Conservation (phyloP, 2,113 vertebrate species). For the Desmodus rotundus region DNA sequence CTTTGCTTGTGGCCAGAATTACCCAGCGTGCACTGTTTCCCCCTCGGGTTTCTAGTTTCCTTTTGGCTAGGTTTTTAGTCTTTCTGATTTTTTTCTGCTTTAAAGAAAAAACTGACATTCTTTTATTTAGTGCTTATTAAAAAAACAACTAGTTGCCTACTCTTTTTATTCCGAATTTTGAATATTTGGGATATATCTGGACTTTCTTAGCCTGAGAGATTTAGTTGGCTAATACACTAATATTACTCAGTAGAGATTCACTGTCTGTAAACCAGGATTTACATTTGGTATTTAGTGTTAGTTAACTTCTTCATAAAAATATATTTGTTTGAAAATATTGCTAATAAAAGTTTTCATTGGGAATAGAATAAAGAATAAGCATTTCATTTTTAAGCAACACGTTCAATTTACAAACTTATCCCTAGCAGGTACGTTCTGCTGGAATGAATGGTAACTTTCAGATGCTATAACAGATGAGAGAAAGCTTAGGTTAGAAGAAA, state of each 20-base stretch:
- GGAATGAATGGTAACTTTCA: background rate
- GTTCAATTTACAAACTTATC: background rate
- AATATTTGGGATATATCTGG: background rate
- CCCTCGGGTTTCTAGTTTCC: background rate
- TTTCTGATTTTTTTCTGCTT: conserved; percentile 50
- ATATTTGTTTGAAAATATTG: background rate
- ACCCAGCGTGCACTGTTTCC: background rate
- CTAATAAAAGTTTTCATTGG: background rate
- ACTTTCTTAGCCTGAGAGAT: background rate
- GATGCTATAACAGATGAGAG: background rate
- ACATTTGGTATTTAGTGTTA: background rate
- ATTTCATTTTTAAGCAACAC: conserved; percentile 3
- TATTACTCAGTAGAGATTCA: background rate
- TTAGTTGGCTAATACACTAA: background rate
- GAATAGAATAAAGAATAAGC: background rate
- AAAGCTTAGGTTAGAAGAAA: background rate
- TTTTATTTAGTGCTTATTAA: background rate
- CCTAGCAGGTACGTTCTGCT: background rate
- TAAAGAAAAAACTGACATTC: conserved; percentile 13
- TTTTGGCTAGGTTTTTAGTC: conserved; percentile 25
- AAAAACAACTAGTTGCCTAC: background rate
- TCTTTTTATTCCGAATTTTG: background rate
- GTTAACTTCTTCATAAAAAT: conserved; percentile 14
- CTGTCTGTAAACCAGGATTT: background rate
- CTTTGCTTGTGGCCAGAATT: conserved; percentile 45